A percentile compares a stretch with the other conserved stretches of the same genome.
Evolutionary conservation across 2,888 invertebrate genomes (phyloP).

Genomic region (Congeria kusceri): DNA sequence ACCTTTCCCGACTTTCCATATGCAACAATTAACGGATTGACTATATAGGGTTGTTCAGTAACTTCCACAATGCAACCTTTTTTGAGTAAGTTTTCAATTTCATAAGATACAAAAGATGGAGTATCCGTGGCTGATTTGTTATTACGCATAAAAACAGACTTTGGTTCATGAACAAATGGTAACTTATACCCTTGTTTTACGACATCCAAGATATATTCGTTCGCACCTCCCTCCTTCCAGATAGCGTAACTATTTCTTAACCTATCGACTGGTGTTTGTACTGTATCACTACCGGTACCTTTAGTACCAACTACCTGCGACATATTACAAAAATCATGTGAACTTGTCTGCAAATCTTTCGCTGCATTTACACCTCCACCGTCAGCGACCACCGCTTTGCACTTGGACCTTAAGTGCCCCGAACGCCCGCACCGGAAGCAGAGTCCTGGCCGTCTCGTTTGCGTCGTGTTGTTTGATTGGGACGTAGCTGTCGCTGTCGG

Average conservation of each 20-base stretch:
- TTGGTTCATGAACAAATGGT: slow-evolving; percentile 27
- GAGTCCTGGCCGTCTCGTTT: slow-evolving; percentile 25
- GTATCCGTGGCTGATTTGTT: slow-evolving; percentile 32
- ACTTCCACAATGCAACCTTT: slow-evolving; percentile 29
- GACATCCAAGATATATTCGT: slow-evolving; percentile 17
- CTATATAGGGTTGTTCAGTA: slow-evolving; percentile 10
- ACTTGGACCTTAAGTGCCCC: slow-evolving; percentile 39
- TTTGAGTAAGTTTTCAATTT: slow-evolving; percentile 17
- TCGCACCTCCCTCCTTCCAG: slow-evolving; percentile 24
- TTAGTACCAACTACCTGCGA: not conserved
- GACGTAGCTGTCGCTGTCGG: not conserved
- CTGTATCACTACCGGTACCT: not conserved
- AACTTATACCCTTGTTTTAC: slow-evolving; percentile 22
- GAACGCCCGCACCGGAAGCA: slow-evolving; percentile 36
- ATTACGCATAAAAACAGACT: slow-evolving; percentile 15
- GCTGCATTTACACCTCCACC: not conserved
- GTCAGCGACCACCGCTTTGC: slow-evolving; percentile 5
- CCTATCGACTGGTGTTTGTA: slow-evolving; percentile 23
- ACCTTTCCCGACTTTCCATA: slow-evolving; percentile 17
- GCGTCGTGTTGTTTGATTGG: too few species aligned
- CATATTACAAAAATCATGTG: not conserved
- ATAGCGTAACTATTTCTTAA: slow-evolving; percentile 12
- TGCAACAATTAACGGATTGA: slow-evolving; percentile 42
- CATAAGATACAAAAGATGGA: slow-evolving; percentile 22
- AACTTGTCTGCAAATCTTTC: slow-evolving; percentile 26